These are phyloP conservation scores for Sialis fuliginosa DNA, from an alignment of 2,888 invertebrate species.

Conservation along the genomic window DNA sequence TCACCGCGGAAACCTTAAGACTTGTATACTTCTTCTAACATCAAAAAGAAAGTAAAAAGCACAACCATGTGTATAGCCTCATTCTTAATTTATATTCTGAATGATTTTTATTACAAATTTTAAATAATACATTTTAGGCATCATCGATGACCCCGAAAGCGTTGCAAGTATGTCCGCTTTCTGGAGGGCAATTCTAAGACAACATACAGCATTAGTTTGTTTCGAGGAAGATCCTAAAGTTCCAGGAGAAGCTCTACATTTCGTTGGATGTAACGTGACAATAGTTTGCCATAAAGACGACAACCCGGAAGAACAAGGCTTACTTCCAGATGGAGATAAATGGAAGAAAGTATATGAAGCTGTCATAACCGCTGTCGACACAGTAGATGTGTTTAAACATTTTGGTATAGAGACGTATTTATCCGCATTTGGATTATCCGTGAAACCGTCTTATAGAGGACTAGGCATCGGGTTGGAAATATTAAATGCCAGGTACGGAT, in stretches of 20 bases:
- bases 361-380: conserved; percentile 8
- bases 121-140: too few relatives aligned
- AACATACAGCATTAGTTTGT: conserved; percentile 20
- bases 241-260: conserved; percentile 14
- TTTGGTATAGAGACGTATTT: conserved; percentile 17
- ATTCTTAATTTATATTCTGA: too few relatives aligned
- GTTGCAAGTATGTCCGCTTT: conserved; percentile 13
- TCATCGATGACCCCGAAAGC: conserved; percentile 12
- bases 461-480: conserved; percentile 15
- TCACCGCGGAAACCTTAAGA: too few relatives aligned
- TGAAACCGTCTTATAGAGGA: conserved; percentile 17
- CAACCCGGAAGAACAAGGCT: not conserved
- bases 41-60: too few relatives aligned
- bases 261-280: conserved; percentile 3
- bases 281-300: not conserved
- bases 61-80: too few relatives aligned
- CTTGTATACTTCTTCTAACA: too few relatives aligned
- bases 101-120: too few relatives aligned
- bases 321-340: conserved; percentile 6
- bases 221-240: conserved; percentile 17
- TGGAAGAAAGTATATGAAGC: conserved; percentile 6
- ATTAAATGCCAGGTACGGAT: conserved; percentile 13
- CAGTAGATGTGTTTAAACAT: conserved; percentile 12
- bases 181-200: conserved; percentile 16
- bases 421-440: conserved; percentile 19